Conservation (phyloP, 2,113 vertebrate species). For the Anolis sagrei region DNA sequence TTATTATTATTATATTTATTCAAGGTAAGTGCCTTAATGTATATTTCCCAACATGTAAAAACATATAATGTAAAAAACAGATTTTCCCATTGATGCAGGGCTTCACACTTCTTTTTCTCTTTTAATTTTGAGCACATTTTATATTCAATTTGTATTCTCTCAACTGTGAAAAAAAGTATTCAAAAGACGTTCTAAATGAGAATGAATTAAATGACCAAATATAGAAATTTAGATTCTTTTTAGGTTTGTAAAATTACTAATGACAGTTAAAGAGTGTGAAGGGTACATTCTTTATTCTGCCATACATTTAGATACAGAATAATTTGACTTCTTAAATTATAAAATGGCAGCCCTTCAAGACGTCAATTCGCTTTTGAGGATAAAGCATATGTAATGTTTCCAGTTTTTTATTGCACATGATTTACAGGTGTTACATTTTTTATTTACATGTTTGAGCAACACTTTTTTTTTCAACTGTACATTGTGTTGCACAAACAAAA, state of each 20-base stretch:
- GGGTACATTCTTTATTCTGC: slow-evolving; percentile 69
- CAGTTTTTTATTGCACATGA: slow-evolving; percentile 74
- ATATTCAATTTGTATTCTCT: slow-evolving; percentile 7
- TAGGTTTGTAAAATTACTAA: slow-evolving; percentile 58
- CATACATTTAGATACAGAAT: slow-evolving; percentile 60
- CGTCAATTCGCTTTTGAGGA: slow-evolving; percentile 57
- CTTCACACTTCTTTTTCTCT: neutral
- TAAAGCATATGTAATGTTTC: slow-evolving; percentile 68
- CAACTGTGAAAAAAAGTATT: slow-evolving; percentile 7
- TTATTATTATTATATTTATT: no score
- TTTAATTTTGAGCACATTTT: neutral
- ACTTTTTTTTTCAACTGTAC: slow-evolving; percentile 57
- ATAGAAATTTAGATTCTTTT: slow-evolving; percentile 21
- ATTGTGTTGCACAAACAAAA: slow-evolving; percentile 67
- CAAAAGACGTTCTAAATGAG: slow-evolving; percentile 4
- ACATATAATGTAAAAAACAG: neutral
- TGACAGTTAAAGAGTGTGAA: slow-evolving; percentile 64
- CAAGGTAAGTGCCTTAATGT: neutral
- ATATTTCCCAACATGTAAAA: neutral
- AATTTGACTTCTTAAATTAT: slow-evolving; percentile 65
- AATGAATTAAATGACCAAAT: neutral
- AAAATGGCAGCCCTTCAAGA: slow-evolving; percentile 54
- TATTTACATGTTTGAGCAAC: slow-evolving; percentile 67
- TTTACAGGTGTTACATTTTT: slow-evolving; percentile 64
- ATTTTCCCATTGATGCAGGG: neutral